Conservation (phyloP, 2,797 vertebrate genomes). For the Xiphophorus birchmanni region DNA sequence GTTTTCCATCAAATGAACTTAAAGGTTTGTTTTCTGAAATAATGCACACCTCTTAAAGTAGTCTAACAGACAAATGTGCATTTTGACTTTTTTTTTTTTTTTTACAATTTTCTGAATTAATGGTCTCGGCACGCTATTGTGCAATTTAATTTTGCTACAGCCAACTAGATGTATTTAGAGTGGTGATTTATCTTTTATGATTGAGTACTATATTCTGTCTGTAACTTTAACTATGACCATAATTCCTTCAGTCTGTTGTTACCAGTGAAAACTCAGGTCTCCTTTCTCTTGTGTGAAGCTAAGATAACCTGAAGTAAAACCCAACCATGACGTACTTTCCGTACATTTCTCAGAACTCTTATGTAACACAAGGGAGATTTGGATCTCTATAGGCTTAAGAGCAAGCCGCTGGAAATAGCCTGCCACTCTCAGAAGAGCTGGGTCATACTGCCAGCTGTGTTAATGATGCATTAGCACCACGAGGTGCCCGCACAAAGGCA, state of each 20-base stretch:
- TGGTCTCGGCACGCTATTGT: neutral
- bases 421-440: conserved; percentile 50
- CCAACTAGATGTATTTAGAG: conserved; percentile 15
- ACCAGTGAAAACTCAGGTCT: conserved; percentile 7
- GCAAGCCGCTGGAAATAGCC: conserved; percentile 64
- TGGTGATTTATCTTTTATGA: conserved; percentile 28
- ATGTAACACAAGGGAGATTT: conserved; percentile 54
- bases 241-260: conserved; percentile 31
- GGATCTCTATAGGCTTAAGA: conserved; percentile 62
- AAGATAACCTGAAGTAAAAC: conserved; percentile 45
- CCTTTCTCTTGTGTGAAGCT: conserved; percentile 20
- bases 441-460: conserved; percentile 68
- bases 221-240: conserved; percentile 35
- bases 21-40: neutral
- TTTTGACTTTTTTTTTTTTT: too few relatives aligned
- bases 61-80: neutral
- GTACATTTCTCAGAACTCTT: conserved; percentile 51
- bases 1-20: neutral
- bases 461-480: conserved; percentile 73
- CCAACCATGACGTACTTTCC: conserved; percentile 28
- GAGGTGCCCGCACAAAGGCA: conserved; percentile 67
- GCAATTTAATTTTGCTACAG: conserved; percentile 7
- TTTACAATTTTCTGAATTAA: neutral
- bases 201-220: conserved; percentile 14
- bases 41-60: neutral